Base-by-base conservation (phyloP, 2,888 invertebrate genomes). In the Parnassius mnemosyne region DNA sequence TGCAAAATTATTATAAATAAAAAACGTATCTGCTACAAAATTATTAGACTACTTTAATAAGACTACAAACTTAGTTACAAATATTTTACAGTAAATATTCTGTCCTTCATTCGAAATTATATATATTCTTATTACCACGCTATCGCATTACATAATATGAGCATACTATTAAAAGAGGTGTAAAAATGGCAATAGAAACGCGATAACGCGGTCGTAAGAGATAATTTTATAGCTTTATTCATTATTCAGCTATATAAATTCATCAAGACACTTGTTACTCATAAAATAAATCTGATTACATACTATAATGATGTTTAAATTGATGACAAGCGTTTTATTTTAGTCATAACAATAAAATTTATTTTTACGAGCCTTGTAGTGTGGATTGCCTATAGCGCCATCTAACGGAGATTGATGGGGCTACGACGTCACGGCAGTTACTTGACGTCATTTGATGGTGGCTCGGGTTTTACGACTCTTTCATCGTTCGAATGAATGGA, bases 291-390 rank as follows among this genome's bases (percentile, higher is more conserved):
- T 89, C 91, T 90, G 90, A 91, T 89, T 89, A 85, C 87, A 84
- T 83, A 86, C 83, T 90, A 84, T 90, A 90, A 89, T 90, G 82
- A 89, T 88, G 89, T 91, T 90, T 88, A 90, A 91, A 91, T 90
- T 89, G 91, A 90, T 86, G 90, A 89, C 90, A 89, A 89, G 89
- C 89, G 90, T 91, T 91, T 91, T 91, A 91, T 91, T 90, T 89
- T 89, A 88, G 83, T 88, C 89, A 91, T 91, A 91, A 91, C 90
- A 91, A 91, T 91, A 91, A 91, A 90, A 89, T 91, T 91, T 87
- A 89, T 88, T 91, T 91, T 91, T 91, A 91, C 81, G 88, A 87
- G 80, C 83, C 67, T 70, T 67, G 74, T 78, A 79, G 78, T 76
- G 73, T 34, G 61, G 76, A 77, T 73, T 80, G 71, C 71, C 73